Conservation (phyloP, 2,113 vertebrate species). For the Mustelus asterias region DNA sequence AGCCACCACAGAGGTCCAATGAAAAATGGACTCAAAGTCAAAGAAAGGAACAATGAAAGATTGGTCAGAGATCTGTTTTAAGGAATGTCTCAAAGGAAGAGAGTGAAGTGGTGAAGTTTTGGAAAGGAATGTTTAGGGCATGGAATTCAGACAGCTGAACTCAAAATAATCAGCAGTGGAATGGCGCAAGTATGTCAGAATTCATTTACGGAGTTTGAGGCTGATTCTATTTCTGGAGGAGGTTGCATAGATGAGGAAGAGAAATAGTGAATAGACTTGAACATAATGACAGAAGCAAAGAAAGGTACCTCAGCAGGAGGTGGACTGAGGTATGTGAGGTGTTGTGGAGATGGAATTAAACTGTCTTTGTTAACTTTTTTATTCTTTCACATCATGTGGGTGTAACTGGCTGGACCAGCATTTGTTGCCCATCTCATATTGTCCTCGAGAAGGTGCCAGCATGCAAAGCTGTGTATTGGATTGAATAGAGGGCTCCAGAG, state of each 20-base stretch:
- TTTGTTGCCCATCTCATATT: too few species aligned
- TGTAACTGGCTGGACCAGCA: too few species aligned
- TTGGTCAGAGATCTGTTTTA: background rate
- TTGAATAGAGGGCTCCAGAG: background rate
- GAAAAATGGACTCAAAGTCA: background rate
- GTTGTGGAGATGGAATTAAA: background rate
- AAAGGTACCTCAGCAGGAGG: background rate
- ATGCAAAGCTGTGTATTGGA: background rate
- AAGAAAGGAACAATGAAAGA: background rate
- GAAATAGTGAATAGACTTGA: background rate
- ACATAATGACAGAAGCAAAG: background rate
- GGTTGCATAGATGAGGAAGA: background rate
- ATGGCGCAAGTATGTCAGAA: background rate
- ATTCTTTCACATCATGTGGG: too few species aligned
- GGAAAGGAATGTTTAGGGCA: background rate
- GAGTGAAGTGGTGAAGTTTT: background rate
- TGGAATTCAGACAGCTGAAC: background rate
- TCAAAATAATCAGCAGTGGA: background rate
- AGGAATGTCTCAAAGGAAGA: background rate
- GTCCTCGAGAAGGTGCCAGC: too few species aligned
- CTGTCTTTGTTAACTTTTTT: background rate
- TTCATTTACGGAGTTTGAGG: background rate
- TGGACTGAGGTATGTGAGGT: background rate
- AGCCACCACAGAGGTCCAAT: background rate
- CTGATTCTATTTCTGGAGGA: background rate